These are phyloP conservation scores for Pristionchus entomophagus DNA, from an alignment of 2,888 invertebrate species.

Conservation along the genomic window DNA sequence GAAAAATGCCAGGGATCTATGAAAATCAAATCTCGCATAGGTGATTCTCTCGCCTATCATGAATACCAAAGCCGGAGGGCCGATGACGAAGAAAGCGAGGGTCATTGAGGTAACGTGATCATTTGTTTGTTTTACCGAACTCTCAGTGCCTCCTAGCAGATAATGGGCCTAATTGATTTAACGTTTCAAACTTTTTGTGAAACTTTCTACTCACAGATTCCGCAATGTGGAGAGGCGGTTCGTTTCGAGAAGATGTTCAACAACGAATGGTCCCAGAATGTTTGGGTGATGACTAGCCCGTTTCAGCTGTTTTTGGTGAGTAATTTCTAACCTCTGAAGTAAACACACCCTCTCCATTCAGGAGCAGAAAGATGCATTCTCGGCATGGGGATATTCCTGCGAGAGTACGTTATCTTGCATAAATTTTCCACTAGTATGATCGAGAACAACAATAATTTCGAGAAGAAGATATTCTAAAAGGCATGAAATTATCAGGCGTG, in stretches of 20 bases:
- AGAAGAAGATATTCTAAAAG: too few relatives aligned
- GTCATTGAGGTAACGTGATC: conserved; percentile 1
- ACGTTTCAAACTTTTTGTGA: too few relatives aligned
- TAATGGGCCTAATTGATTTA: too few relatives aligned
- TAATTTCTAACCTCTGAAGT: neutral
- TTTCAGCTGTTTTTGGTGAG: neutral
- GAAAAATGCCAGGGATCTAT: too few relatives aligned
- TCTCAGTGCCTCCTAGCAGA: too few relatives aligned
- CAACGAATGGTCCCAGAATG: neutral
- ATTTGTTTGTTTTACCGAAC: too few relatives aligned
- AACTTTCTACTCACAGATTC: neutral
- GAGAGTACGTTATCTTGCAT: neutral
- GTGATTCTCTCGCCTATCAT: neutral
- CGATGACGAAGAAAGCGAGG: neutral
- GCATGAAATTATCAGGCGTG: too few relatives aligned
- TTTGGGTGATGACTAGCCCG: neutral
- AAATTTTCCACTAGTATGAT: too few relatives aligned
- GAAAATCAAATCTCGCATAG: too few relatives aligned
- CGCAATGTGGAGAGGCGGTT: neutral
- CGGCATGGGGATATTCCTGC: neutral
- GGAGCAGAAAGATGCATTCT: neutral
- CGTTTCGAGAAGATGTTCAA: neutral
- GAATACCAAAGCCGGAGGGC: neutral
- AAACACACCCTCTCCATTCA: neutral
- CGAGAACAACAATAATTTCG: too few relatives aligned